Base-by-base conservation (phyloP, 2,888 invertebrate genomes). In the Leucophora obtusa region DNA sequence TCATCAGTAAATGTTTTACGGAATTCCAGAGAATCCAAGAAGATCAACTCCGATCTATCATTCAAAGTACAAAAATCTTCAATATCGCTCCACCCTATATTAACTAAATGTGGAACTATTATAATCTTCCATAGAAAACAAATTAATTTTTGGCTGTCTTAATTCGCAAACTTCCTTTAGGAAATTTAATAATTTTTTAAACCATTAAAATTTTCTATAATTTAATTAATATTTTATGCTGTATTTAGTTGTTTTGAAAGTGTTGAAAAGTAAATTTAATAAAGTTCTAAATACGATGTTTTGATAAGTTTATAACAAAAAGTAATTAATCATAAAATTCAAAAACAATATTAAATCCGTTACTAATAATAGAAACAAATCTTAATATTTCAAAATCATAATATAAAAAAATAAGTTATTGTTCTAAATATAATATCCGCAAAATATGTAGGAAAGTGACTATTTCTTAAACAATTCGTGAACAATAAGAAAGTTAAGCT, bases 401-500 rank as follows among this genome's bases (percentile, higher is more conserved):
- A 35, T 18, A 70, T 51, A 51, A 51, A 51, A 51, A 33, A 51
- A 33, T 15, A 54, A 28, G n/a, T 33, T 14, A 50, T 63, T 50
- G 47, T 43, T 54, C 56, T 21, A 47, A 8, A 33, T 7, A 56
- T 21, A n/a, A 43, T 66, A 70, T 76, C 63, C 70, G 70, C 33
- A 65, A 65, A 77, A 70, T 28, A 47, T 47, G n/a, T 1, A 47
- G n/a, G 1, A n/a, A n/a, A 47, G 24, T 35, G 14, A 62, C 43
- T 14, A 43, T 43, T 33, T 54, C 11, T 3, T n/a, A 51, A 72
- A 28, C 21, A 6, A 47, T 68, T 21, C 54, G 21, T 69, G 9
- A 50, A 56, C 68, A 75, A 75, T 50, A 28, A n/a, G 18, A 54
- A 60, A 47, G 24, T 68, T 53, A 14, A 75, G 68, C 53, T 75